These are phyloP conservation scores for Cryptosula pallasiana DNA, from an alignment of 2,888 invertebrate genomes.

Conservation along the genomic window DNA sequence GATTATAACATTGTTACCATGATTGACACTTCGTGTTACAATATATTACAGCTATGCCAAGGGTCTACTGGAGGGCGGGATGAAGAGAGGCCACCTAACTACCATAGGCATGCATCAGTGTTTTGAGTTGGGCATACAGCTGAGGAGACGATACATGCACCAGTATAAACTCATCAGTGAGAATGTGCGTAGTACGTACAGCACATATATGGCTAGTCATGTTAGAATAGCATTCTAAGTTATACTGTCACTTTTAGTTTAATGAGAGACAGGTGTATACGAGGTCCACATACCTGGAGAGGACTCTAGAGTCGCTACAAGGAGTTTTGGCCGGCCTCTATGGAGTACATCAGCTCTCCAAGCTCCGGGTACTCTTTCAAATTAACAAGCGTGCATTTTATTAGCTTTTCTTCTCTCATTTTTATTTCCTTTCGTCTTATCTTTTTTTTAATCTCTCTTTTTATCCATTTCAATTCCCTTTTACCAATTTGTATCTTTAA, in stretches of 20 bases:
- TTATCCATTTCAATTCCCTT: no score
- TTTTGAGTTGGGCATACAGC: conserved; percentile 35
- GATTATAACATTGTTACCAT: no score
- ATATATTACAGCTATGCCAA: conserved; percentile 2
- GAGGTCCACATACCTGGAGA: conserved; percentile 41
- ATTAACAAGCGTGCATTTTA: no score
- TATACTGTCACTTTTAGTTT: no score
- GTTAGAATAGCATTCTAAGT: not conserved
- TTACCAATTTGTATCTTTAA: no score
- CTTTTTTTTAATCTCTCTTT: no score
- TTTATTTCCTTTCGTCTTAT: no score
- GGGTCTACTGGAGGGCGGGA: conserved; percentile 32
- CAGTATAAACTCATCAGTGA: conserved; percentile 28
- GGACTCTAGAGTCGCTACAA: conserved; percentile 41
- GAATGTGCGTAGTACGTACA: not conserved
- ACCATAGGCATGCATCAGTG: conserved; percentile 41
- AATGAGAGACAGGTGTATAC: conserved; percentile 25
- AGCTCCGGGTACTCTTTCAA: not conserved
- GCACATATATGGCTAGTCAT: not conserved
- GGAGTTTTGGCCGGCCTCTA: conserved; percentile 44
- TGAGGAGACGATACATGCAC: conserved; percentile 36
- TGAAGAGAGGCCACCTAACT: conserved; percentile 38
- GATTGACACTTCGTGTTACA: no score
- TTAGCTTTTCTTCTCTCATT: no score
- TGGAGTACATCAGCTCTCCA: conserved; percentile 31